Percentiles rank a stretch among this genome's conserved stretches.
Conservation (phyloP, 2,113 vertebrate species). For the Alouatta palliata region DNA sequence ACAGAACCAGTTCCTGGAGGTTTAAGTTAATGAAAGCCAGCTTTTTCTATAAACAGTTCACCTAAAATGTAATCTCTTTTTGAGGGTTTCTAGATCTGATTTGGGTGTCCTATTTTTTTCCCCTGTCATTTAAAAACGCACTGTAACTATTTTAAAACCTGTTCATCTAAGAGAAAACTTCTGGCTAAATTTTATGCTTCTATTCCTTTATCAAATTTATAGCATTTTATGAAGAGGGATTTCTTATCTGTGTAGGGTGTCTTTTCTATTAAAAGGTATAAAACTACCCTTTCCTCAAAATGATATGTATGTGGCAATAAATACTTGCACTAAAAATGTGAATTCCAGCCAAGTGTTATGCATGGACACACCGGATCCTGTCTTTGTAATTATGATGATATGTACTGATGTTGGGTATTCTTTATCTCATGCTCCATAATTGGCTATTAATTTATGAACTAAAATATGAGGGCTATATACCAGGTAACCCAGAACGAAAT, state of each 20-base stretch:
- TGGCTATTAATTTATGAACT: constrained; percentile 15
- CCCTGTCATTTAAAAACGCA: constrained; percentile 6
- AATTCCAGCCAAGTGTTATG: background rate
- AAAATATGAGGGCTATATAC: background rate
- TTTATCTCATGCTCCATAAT: constrained; percentile 47
- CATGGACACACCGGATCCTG: background rate
- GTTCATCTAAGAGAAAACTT: constrained; percentile 20
- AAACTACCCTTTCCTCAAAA: constrained; percentile 35
- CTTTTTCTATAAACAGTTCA: background rate
- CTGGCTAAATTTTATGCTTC: constrained; percentile 47
- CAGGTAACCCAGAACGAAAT: background rate
- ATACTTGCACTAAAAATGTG: background rate
- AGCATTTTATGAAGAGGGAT: constrained; percentile 36
- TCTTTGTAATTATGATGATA: background rate
- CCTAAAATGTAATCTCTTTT: background rate
- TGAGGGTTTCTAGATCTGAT: background rate
- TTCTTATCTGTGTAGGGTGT: constrained; percentile 21
- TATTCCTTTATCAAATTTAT: constrained; percentile 42
- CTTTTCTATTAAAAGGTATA: constrained; percentile 39
- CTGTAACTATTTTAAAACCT: constrained; percentile 42
- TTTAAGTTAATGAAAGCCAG: background rate
- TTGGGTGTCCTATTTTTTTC: background rate
- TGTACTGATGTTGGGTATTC: background rate
- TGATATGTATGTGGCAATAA: constrained; percentile 22
- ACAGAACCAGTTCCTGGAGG: background rate